These are phyloP conservation scores for Hycleus cichorii DNA, from an alignment of 1,140 invertebrate genomes.

Conservation along the genomic window DNA sequence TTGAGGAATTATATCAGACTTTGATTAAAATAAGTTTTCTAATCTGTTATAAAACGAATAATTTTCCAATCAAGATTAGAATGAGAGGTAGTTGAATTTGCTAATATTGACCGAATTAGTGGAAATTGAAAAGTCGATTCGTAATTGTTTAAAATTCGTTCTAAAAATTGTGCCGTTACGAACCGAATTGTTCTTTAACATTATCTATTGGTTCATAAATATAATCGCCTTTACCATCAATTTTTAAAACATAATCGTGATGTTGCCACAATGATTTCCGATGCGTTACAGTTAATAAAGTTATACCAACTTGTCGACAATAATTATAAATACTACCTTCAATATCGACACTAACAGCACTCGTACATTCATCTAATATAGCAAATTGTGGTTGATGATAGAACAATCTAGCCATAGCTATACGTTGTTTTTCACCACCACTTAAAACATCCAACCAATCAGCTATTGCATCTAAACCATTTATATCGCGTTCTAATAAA, in stretches of 20 bases:
- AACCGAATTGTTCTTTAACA: slow-evolving; percentile 87
- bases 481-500: slow-evolving; percentile 72
- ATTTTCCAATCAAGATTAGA: too few relatives aligned
- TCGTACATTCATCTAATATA: slow-evolving; percentile 97
- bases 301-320: slow-evolving; percentile 83
- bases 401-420: slow-evolving; percentile 96
- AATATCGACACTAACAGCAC: slow-evolving; percentile 94
- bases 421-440: slow-evolving; percentile 95
- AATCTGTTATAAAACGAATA: too few relatives aligned
- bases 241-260: slow-evolving; percentile 92
- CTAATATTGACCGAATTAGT: too few relatives aligned
- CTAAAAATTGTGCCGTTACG: slow-evolving; percentile 45
- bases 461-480: slow-evolving; percentile 83
- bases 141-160: too few relatives aligned
- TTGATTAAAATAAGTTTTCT: too few relatives aligned
- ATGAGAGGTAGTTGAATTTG: too few relatives aligned
- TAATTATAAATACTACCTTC: slow-evolving; percentile 96
- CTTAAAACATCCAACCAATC: slow-evolving; percentile 98
- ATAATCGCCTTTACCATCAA: slow-evolving; percentile 87
- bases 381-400: slow-evolving; percentile 97
- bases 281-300: slow-evolving; percentile 95
- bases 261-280: slow-evolving; percentile 93
- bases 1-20: too few relatives aligned
- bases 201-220: slow-evolving; percentile 80
- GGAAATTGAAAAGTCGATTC: too few relatives aligned